phyloP scores from a whole-genome alignment of 2,888 invertebrate genomes.

The Ectemnius cavifrons region DNA sequence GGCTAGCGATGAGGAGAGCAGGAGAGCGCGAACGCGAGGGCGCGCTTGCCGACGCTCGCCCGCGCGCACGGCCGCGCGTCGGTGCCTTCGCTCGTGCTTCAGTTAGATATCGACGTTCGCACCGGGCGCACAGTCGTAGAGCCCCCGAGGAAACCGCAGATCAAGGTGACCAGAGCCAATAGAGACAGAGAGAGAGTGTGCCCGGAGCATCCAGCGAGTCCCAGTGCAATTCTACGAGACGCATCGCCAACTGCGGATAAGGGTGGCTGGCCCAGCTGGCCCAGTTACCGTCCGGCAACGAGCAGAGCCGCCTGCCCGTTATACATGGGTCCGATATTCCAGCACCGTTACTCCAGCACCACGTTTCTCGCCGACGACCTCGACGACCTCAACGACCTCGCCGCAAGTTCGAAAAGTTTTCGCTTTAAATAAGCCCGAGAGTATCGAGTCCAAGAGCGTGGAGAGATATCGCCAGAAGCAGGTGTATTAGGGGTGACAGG shows the following conservation, averaged over 20 bases:
- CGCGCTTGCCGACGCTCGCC: conserved; percentile 47
- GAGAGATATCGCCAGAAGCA: background rate
- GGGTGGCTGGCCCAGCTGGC: background rate
- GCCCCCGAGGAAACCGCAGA: conserved; percentile 24
- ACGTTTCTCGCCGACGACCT: background rate
- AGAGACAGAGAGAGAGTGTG: conserved; percentile 9
- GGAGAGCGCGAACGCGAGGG: conserved; percentile 25
- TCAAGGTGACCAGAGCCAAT: background rate
- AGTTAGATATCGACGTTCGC: conserved; percentile 72
- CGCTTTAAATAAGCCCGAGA: background rate
- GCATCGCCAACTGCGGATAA: background rate
- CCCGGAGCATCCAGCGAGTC: background rate
- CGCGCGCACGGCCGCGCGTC: conserved; percentile 49
- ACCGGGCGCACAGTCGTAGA: conserved; percentile 55
- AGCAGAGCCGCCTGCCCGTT: background rate
- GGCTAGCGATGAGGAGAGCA: background rate
- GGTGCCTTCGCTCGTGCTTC: conserved; percentile 52
- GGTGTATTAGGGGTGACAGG: background rate
- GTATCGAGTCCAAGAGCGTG: background rate
- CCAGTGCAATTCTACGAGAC: background rate
- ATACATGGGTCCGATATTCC: conserved; percentile 5
- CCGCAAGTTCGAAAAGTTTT: background rate
- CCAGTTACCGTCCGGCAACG: background rate
- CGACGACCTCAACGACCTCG: background rate
- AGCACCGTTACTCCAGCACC: background rate